Conservation (phyloP, 2,113 vertebrate genomes). For the Ramphastos sulfuratus region DNA sequence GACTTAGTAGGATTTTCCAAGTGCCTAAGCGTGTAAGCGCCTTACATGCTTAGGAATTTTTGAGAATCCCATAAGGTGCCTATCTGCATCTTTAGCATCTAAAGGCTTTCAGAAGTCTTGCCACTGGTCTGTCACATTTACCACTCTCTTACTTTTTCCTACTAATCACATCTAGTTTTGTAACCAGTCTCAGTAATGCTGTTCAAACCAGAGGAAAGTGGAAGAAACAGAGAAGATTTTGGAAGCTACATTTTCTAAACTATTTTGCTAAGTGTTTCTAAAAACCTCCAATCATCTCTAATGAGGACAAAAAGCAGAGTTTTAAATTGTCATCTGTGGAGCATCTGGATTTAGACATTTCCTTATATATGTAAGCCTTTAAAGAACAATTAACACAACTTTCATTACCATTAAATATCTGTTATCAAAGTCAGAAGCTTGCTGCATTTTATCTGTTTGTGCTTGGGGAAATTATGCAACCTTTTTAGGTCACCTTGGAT, state of each 20-base stretch:
- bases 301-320: not conserved
- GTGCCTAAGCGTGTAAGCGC: constrained; percentile 50
- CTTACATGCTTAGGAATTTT: constrained; percentile 59
- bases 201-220: not conserved
- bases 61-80: constrained; percentile 55
- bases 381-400: not conserved
- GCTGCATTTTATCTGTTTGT: not conserved
- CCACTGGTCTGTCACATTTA: not conserved
- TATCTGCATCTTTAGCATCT: constrained; percentile 49
- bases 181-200: not conserved
- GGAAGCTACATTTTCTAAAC: not conserved
- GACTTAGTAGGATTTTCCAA: constrained; percentile 52
- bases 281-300: rapidly evolving
- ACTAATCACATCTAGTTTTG: not conserved
- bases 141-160: not conserved
- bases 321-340: not conserved
- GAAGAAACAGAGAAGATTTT: not conserved
- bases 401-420: not conserved
- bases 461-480: not conserved
- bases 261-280: not conserved
- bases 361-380: not conserved
- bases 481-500: not conserved
- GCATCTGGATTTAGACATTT: not conserved
- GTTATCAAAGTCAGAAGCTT: not conserved
- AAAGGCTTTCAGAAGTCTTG: not conserved